Evolutionary conservation across 2,113 vertebrate species (phyloP).

Genomic region (Gymnogyps californianus): DNA sequence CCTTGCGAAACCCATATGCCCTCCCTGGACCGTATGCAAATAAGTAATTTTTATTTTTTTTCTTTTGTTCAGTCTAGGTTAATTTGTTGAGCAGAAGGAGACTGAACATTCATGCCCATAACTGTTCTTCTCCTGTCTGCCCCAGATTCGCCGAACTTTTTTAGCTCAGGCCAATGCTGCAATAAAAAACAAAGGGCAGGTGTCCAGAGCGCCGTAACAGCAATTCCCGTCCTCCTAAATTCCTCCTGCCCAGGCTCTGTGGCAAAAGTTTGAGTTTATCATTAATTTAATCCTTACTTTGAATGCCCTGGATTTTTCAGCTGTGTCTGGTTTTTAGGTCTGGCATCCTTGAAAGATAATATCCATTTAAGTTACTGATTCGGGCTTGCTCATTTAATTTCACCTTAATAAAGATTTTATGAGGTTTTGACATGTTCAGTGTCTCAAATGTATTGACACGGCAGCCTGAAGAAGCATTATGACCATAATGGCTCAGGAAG

Average conservation of each 20-base stretch:
- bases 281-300: not conserved
- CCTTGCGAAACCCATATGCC: not conserved
- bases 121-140: not conserved
- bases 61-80: not conserved
- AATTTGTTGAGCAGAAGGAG: not conserved
- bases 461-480: slow-evolving; percentile 23
- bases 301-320: not conserved
- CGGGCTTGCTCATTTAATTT: slow-evolving; percentile 9
- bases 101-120: not conserved
- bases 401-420: slow-evolving; percentile 57
- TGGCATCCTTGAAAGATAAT: slow-evolving; percentile 7
- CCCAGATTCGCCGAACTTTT: not conserved
- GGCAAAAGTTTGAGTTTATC: not conserved
- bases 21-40: fast-evolving
- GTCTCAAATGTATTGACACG: not conserved
- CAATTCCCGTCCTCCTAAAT: not conserved
- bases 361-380: not conserved
- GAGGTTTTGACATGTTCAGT: slow-evolving; percentile 34
- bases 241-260: not conserved
- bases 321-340: not conserved
- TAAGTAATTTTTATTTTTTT: not conserved
- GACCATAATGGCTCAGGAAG: not conserved
- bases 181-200: not conserved
- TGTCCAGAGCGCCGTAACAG: not conserved
- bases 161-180: not conserved